phyloP scores from a whole-genome alignment of 2,888 invertebrate species.

The Papilio gigon region DNA sequence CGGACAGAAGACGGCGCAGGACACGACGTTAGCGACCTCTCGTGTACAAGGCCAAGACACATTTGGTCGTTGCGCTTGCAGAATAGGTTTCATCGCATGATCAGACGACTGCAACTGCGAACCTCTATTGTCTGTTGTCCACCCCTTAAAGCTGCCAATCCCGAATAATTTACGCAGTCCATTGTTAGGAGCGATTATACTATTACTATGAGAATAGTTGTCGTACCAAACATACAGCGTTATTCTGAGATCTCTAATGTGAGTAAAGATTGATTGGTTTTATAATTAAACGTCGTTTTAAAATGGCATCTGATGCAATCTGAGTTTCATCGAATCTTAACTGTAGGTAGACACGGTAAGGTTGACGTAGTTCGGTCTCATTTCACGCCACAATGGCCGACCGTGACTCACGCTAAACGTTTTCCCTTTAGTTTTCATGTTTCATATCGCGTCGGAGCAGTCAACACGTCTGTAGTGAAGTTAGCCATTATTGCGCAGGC shows the following conservation, averaged over 20 bases:
- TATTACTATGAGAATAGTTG: too few species aligned
- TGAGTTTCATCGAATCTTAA: constrained; percentile 26
- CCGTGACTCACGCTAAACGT: constrained; percentile 27
- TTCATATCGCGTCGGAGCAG: constrained; percentile 18
- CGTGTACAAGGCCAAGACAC: too few species aligned
- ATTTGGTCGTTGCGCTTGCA: too few species aligned
- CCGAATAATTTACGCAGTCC: too few species aligned
- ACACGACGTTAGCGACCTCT: too few species aligned
- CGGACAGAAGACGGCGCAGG: too few species aligned
- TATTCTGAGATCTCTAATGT: not conserved
- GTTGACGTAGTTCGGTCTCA: constrained; percentile 35
- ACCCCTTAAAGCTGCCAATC: too few species aligned
- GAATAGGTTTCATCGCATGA: too few species aligned
- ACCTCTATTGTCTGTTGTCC: too few species aligned
- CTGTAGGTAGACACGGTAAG: constrained; percentile 28
- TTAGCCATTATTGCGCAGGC: constrained; percentile 53
- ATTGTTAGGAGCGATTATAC: too few species aligned
- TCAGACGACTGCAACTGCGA: too few species aligned
- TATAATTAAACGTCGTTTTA: constrained; percentile 26
- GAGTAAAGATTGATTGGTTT: not conserved
- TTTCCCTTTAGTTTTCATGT: constrained; percentile 39
- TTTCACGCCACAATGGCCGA: constrained; percentile 32
- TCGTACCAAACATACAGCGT: not conserved
- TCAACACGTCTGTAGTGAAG: constrained; percentile 40
- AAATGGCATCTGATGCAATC: constrained; percentile 8